Percentiles rank a stretch among this genome's conserved stretches.
These are phyloP conservation scores for Phortica okadai DNA, from an alignment of 2,888 invertebrate genomes.

Conservation along the genomic window DNA sequence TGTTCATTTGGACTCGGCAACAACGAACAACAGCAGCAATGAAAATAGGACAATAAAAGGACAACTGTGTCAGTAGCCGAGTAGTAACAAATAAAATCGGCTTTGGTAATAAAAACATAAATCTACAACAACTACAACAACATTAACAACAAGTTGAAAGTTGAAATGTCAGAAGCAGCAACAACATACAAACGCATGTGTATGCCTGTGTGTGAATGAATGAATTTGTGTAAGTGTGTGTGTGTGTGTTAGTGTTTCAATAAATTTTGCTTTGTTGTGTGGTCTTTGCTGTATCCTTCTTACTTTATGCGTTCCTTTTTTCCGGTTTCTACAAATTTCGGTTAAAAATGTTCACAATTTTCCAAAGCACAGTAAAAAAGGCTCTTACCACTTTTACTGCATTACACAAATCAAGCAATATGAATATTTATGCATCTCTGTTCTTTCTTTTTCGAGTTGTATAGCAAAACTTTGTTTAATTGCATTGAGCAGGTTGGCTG, in stretches of 20 bases:
- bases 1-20: background rate
- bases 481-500: too few relatives aligned
- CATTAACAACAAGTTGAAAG: slow-evolving; percentile 40
- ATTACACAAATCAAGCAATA: too few relatives aligned
- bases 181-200: too few relatives aligned
- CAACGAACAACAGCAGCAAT: background rate
- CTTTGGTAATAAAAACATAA: slow-evolving; percentile 57
- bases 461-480: too few relatives aligned
- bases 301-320: slow-evolving; percentile 41
- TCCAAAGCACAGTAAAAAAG: background rate
- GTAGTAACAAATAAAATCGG: slow-evolving; percentile 19
- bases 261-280: slow-evolving; percentile 25
- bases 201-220: background rate
- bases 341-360: background rate
- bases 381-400: background rate
- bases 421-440: too few relatives aligned
- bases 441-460: too few relatives aligned
- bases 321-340: background rate
- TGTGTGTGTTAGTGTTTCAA: background rate
- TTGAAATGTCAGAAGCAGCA: slow-evolving; percentile 27
- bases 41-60: background rate
- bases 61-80: slow-evolving; percentile 41
- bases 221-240: background rate
- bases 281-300: slow-evolving; percentile 35
- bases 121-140: slow-evolving; percentile 52